Base-by-base conservation (phyloP, 2,888 invertebrate genomes). In the Megamerina dolium region DNA sequence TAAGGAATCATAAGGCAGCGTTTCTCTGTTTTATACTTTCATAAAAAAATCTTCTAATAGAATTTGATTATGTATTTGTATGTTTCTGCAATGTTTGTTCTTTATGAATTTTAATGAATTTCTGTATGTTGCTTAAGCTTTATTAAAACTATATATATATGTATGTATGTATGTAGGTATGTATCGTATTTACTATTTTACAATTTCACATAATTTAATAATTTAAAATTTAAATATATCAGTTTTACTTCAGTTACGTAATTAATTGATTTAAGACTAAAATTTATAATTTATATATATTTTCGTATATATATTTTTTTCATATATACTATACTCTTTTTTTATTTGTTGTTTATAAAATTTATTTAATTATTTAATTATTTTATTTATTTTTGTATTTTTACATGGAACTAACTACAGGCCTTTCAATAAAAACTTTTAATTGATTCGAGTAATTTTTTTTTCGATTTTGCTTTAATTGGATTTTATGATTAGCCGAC, bases 321-420 rank as follows among this genome's bases (percentile, higher is more conserved):
- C 8, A 8, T 8, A 23, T 23, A 10, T 6, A 8, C 6, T 23
- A 23, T 6, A 8, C 6, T 8, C 6, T 8, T 23, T 23, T 23
- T 23, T 8, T 23, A 8, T 23, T 10, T 23, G 6, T 23, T 10
- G 23, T 8, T 23, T 8, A 23, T 8, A 23, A 10, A 10, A 23
- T 23, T 23, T 23, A 23, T 23, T 23, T 10, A 23, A n/a, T n/a
- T n/a, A n/a, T n/a, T n/a, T n/a, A 23, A 23, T 8, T 23, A 8
- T 23, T 23, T 23, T 6, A 10, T 10, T 23, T 10, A 23, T 23
- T 6, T 23, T 23, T 38, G 19, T 21, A 37, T 38, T 38, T 53
- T 45, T 49, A 52, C 52, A 52, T 60, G 57, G 46, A 59, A 57
- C 64, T 65, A 65, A 57, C 63, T 64, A 64, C 61, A 60, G 61